Evolutionary conservation across 2,113 vertebrate genomes (phyloP).

Genomic region (Hippocampus barbouri): DNA sequence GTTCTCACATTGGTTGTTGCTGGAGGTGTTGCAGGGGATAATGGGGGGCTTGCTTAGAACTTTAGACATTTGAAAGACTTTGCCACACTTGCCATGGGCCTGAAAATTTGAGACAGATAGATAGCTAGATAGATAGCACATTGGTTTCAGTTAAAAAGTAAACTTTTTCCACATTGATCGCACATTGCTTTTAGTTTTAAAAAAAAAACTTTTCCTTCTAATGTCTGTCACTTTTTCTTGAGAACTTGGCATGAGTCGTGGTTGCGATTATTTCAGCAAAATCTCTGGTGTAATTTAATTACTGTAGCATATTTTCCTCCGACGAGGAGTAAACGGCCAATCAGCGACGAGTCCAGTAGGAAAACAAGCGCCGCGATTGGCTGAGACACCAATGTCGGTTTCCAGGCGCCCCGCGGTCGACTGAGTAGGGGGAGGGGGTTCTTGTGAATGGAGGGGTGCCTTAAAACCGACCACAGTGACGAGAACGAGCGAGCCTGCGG

Average conservation of each 20-base stretch:
- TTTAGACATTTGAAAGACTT: conserved; percentile 2
- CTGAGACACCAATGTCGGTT: conserved; percentile 54
- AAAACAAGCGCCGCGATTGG: conserved; percentile 75
- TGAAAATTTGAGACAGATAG: not conserved
- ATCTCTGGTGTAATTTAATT: conserved; percentile 47
- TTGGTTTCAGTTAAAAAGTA: no score
- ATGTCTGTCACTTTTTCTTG: not conserved
- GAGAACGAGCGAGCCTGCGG: conserved; percentile 49
- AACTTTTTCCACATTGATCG: no score
- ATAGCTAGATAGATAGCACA: not conserved
- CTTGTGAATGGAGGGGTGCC: conserved; percentile 69
- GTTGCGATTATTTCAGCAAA: conserved; percentile 22
- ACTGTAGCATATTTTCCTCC: conserved; percentile 48
- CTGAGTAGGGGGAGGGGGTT: conserved; percentile 12
- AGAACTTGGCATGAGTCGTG: conserved; percentile 8
- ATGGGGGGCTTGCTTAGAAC: conserved; percentile 1
- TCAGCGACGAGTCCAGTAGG: conserved; percentile 57
- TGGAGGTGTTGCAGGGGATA: conserved; percentile 11
- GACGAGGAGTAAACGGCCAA: conserved; percentile 48
- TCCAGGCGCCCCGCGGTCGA: conserved; percentile 62
- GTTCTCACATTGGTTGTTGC: conserved; percentile 20
- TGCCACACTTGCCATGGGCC: not conserved
- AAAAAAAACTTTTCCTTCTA: not conserved
- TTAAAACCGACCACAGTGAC: conserved; percentile 69
- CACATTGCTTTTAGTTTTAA: no score